Evolutionary conservation across 2,797 vertebrate species (phyloP), one percentile per base, ranked within the genome.

Genomic region (Alfaro cultratus): DNA sequence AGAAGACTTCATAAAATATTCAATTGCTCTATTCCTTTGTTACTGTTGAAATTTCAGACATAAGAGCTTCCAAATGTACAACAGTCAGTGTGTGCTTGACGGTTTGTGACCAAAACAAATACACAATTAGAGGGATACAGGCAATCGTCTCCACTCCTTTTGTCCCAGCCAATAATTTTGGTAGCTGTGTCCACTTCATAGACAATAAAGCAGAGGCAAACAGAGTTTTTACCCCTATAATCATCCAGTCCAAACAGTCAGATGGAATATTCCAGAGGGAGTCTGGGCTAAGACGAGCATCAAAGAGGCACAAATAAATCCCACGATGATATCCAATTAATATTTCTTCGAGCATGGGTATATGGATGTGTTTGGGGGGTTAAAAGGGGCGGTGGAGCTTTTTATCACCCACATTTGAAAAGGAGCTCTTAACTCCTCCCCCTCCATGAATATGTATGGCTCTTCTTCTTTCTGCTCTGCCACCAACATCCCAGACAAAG

Each of bases 401-500:
- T 93, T 89, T 74, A 91, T 93, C 90, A 85, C 68, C 76, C 83
- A 91, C 88, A 91, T 90, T 88, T 93, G 92, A 94, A 91, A 87
- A 90, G 90, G 41, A 83, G 83, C 86, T 85, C 86, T 90, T 89
- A 93, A 92, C 89, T 88, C 79, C 90, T 88, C 91, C 91, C 85
- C 81, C 2, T 21, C 43, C 78, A 93, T 94, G 81, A 94, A 94
- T 95, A 95, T 95, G 87, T 86, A 95, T 94, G 85, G 3, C 4
- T 60, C 83, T 85, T 60, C 83, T 13, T 79, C 89, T 88, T 75
- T 75, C 79, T 39, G 75, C 78, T 83, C 87, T 62, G 2, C 89
- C 88, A 92, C 89, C 89, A 92, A 85, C 75, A 64, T 75, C 90
- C 92, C 91, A 94, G 86, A 95, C 94, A 95, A 95, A 95, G 94